phyloP scores from a whole-genome alignment of 2,888 invertebrate species.

The Neria commutata region DNA sequence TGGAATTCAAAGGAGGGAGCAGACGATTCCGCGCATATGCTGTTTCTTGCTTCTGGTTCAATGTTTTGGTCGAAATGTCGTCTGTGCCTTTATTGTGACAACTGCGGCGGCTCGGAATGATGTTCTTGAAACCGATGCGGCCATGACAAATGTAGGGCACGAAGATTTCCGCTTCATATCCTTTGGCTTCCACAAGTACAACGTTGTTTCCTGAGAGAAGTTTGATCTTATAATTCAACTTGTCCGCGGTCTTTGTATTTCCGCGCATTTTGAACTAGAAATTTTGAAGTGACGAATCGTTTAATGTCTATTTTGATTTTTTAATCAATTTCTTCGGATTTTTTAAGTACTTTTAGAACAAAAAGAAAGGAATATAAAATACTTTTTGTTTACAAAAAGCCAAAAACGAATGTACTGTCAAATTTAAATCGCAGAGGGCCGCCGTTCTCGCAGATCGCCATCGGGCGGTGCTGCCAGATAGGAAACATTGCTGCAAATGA shows the following conservation, averaged over 20 bases:
- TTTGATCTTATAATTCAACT: constrained; percentile 42
- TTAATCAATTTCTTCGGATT: too few species aligned
- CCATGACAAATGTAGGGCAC: constrained; percentile 50
- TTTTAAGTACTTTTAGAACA: too few species aligned
- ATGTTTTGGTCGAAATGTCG: background rate
- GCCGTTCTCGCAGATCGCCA: too few species aligned
- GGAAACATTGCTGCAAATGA: too few species aligned
- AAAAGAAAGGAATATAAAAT: too few species aligned
- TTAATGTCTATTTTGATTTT: too few species aligned
- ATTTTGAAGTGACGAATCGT: background rate
- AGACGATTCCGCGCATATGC: background rate
- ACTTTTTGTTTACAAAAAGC: too few species aligned
- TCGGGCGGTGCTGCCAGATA: too few species aligned
- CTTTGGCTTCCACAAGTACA: constrained; percentile 44
- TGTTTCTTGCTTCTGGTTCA: background rate
- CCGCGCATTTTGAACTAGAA: background rate
- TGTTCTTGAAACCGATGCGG: constrained; percentile 47
- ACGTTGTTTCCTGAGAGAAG: constrained; percentile 48
- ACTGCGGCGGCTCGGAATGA: constrained; percentile 46
- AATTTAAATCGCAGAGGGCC: too few species aligned
- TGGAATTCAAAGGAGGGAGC: background rate
- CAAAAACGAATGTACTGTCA: too few species aligned
- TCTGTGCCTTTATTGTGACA: too few species aligned
- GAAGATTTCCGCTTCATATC: constrained; percentile 52
- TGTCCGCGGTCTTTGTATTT: too few species aligned